Conservation (phyloP, 2,888 invertebrate species). For the Invenusta paracnida region DNA sequence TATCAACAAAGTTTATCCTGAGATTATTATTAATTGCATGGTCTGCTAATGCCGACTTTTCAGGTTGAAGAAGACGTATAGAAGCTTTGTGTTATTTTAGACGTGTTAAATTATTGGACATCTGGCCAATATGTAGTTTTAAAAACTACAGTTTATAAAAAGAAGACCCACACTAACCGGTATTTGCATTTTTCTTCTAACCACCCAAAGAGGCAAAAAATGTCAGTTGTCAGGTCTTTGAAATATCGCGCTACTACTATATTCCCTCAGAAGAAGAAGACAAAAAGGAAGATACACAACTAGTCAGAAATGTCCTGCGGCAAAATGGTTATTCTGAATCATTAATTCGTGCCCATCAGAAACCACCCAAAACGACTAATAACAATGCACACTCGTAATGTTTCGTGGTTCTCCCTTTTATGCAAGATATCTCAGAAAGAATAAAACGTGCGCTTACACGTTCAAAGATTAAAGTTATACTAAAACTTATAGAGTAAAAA, state of each 20-base stretch:
- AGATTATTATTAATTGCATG: background rate
- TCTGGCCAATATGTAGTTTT: background rate
- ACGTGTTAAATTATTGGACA: background rate
- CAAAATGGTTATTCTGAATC: background rate
- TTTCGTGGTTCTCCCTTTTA: background rate
- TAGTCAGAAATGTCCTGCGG: too few species aligned
- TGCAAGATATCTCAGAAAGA: background rate
- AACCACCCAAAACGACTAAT: background rate
- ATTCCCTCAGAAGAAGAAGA: too few species aligned
- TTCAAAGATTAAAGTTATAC: background rate
- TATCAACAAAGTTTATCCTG: background rate
- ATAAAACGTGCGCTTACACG: background rate
- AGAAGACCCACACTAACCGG: background rate
- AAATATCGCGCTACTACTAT: too few species aligned
- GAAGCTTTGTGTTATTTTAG: background rate
- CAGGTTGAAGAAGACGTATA: background rate
- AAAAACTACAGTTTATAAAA: background rate
- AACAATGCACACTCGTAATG: background rate
- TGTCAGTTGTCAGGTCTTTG: background rate
- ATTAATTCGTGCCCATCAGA: background rate
- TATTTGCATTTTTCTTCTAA: background rate
- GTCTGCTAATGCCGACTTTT: background rate
- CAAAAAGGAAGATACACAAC: too few species aligned
- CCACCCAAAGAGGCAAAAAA: background rate
- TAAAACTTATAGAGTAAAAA: background rate